phyloP scores from a whole-genome alignment of 1,140 invertebrate species.

The Leptopilina boulardi region DNA sequence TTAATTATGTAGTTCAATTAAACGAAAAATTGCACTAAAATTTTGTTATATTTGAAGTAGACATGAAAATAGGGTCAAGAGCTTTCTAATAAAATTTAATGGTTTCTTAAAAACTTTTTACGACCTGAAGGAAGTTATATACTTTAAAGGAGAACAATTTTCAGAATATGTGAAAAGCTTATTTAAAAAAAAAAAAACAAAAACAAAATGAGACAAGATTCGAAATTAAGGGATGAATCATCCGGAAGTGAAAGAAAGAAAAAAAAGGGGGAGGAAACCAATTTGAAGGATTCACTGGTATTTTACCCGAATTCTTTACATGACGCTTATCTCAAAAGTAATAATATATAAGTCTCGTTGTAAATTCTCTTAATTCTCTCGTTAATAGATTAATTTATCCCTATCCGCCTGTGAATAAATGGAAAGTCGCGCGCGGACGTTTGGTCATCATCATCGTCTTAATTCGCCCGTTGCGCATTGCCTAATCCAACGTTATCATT shows the following conservation, averaged over 20 bases:
- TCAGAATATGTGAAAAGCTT: background rate
- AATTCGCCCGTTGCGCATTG: conserved; percentile 58
- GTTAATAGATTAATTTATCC: conserved; percentile 63
- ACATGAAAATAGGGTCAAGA: background rate
- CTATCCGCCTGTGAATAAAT: conserved; percentile 53
- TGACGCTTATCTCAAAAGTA: background rate
- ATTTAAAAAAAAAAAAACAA: background rate
- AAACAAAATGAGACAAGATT: no score
- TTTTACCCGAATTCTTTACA: conserved; percentile 22
- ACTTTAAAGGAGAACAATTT: background rate
- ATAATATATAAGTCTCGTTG: background rate
- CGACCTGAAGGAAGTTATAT: background rate
- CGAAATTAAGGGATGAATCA: background rate
- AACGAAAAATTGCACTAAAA: no score
- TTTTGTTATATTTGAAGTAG: no score
- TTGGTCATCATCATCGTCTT: conserved; percentile 68
- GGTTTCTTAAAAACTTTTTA: background rate
- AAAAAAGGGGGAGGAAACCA: background rate
- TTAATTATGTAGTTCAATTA: no score
- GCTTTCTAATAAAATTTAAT: background rate
- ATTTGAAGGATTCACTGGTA: background rate
- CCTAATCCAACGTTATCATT: conserved; percentile 63
- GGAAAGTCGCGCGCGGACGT: conserved; percentile 60
- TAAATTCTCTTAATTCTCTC: conserved; percentile 51
- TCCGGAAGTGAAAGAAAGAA: background rate